A percentile compares a stretch with the other conserved stretches of the same genome.
Evolutionary conservation across 2,797 vertebrate genomes (phyloP).

Genomic region (Diplodus puntazzo): DNA sequence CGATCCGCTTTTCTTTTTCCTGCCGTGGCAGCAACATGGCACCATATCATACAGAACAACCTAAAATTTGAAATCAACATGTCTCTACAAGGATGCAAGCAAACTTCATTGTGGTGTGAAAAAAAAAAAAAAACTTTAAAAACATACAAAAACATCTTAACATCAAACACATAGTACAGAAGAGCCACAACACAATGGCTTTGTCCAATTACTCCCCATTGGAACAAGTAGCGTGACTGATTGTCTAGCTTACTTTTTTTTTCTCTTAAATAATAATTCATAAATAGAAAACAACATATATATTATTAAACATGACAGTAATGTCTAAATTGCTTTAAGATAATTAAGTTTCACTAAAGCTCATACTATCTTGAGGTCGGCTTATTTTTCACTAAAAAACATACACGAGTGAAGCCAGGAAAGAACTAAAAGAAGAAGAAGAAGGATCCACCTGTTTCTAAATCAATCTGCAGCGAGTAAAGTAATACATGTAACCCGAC

Average conservation of each 20-base stretch:
- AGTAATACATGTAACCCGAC: slow-evolving; percentile 34
- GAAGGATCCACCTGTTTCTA: slow-evolving; percentile 28
- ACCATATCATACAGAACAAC: slow-evolving; percentile 13
- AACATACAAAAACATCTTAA: slow-evolving; percentile 33
- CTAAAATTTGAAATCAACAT: slow-evolving; percentile 20
- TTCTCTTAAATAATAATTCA: slow-evolving; percentile 33
- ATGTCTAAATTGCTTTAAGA: slow-evolving; percentile 32
- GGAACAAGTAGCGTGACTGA: slow-evolving; percentile 52
- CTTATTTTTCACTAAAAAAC: slow-evolving; percentile 43
- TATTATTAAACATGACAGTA: slow-evolving; percentile 18
- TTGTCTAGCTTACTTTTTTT: slow-evolving; percentile 56
- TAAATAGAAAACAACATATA: slow-evolving; percentile 34
- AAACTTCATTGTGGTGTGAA: slow-evolving; percentile 9
- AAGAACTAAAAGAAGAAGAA: neutral
- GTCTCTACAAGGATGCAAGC: slow-evolving; percentile 38
- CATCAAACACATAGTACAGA: slow-evolving; percentile 40
- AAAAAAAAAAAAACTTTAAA: slow-evolving; percentile 8
- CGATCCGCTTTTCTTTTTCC: too few relatives aligned
- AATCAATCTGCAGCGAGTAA: slow-evolving; percentile 26
- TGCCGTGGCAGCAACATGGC: too few relatives aligned
- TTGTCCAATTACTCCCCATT: slow-evolving; percentile 38
- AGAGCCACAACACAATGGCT: slow-evolving; percentile 28
- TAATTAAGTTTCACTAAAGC: slow-evolving; percentile 40
- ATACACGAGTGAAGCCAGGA: slow-evolving; percentile 32
- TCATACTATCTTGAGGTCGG: slow-evolving; percentile 50